phyloP scores from a whole-genome alignment of 2,113 vertebrate genomes.

The Pygoscelis adeliae region DNA sequence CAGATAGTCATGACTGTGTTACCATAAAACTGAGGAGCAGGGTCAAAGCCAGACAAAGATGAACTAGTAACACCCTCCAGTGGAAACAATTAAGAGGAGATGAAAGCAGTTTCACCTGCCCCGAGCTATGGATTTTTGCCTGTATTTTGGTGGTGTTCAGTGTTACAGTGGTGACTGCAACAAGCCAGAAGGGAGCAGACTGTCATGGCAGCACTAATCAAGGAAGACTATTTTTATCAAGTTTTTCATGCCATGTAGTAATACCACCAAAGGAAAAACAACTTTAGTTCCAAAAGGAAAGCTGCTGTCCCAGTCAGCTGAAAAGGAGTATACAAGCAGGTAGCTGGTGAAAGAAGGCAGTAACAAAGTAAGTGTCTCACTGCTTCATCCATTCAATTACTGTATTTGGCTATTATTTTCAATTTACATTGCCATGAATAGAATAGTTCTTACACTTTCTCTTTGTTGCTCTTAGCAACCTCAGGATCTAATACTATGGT shows the following conservation, averaged over 20 bases:
- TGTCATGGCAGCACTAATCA: neutral
- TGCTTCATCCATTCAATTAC: neutral
- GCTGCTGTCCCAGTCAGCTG: neutral
- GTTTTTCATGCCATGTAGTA: neutral
- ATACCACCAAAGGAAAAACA: neutral
- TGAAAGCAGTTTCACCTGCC: neutral
- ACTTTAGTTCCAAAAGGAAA: neutral
- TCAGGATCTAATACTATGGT: neutral
- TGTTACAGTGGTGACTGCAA: neutral
- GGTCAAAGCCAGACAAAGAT: neutral
- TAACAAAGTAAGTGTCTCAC: neutral
- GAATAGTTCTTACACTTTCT: neutral
- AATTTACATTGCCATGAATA: neutral
- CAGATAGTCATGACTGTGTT: neutral
- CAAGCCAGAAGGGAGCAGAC: neutral
- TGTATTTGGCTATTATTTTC: neutral
- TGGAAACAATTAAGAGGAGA: neutral
- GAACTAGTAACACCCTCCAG: neutral
- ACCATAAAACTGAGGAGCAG: neutral
- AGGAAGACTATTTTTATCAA: neutral
- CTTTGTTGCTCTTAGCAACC: neutral
- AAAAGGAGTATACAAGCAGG: neutral
- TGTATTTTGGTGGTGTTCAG: neutral
- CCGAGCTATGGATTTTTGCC: neutral
- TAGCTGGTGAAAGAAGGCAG: neutral